Base-by-base conservation (phyloP, 92 coral and sea anemone genomes). In the Parazoanthus darwini region DNA sequence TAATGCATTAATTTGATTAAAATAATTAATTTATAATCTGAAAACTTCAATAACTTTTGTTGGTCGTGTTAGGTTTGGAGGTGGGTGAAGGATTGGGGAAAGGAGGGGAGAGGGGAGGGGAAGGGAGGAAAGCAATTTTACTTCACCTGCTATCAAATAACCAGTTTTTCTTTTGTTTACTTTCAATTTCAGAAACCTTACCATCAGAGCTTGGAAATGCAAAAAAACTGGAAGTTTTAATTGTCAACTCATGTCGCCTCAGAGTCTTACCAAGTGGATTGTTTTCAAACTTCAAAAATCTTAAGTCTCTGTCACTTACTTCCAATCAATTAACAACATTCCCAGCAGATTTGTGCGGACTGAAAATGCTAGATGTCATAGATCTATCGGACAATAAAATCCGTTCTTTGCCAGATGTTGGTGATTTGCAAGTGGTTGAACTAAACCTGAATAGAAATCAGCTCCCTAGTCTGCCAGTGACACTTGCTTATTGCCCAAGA, bases 341-440 rank as follows among this genome's bases (percentile, higher is more conserved):
- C 82, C 99, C 99, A 70, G 90, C 82, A 39, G 95, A 93, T 67
- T 87, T 97, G 16, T 93, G 94, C 44, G 90, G 85, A 43, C 86
- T 96, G 82, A 93, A 91, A 79, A 93, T 95, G 85, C 86, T 97
- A 67, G 96, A 97, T 90, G 94, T 90, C 5, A 71, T 97, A 23
- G 98, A 97, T 63, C 88, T 97, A 79, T 94, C 99, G 6, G 94
- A 91, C 79, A 97, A 97, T 88, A 91, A 94, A 85, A 86, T 97
- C 10, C 63, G 90, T 63, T 87, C 88, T 66, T 86, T 97, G 77
- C 99, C 99, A 35, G 94, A 92, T 44, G 86, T 95, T 37, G 93
- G 92, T 71, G 94, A 91, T 25, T 78, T 97, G 56, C 99, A 97
- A 86, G 96, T 90, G 63, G 86, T 97, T 63, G 99, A 97, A 88